These are phyloP conservation scores for Ommatoiulus sabulosus DNA, from an alignment of 2,888 invertebrate species.

Conservation along the genomic window DNA sequence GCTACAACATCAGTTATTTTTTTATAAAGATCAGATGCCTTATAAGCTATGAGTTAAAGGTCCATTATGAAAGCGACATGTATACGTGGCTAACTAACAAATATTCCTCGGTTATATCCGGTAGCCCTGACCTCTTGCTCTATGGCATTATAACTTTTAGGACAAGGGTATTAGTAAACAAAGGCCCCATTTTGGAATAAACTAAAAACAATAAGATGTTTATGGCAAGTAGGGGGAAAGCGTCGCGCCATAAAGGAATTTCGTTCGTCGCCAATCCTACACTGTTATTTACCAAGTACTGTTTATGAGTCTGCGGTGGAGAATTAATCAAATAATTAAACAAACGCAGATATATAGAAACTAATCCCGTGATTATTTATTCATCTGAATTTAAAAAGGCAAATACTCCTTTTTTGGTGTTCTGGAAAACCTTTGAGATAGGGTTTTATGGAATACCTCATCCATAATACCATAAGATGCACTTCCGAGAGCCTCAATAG, in stretches of 20 bases:
- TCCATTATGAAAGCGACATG: not conserved
- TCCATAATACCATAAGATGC: too few species aligned
- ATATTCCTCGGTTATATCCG: not conserved
- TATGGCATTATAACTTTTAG: not conserved
- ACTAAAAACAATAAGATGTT: not conserved
- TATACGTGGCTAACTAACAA: not conserved
- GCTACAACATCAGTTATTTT: not conserved
- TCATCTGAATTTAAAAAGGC: too few species aligned
- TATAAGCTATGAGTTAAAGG: not conserved
- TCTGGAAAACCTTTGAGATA: too few species aligned
- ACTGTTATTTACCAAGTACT: too few species aligned
- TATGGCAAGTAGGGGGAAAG: not conserved
- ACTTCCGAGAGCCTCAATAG: too few species aligned
- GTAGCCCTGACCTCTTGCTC: not conserved
- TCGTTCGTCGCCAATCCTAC: not conserved
- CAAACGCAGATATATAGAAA: too few species aligned
- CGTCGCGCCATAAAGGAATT: not conserved
- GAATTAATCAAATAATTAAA: too few species aligned
- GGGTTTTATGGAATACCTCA: too few species aligned
- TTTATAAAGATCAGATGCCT: not conserved
- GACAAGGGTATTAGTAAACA: not conserved
- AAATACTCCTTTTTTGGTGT: too few species aligned
- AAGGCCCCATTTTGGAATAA: not conserved
- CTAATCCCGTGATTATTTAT: too few species aligned
- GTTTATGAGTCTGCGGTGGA: too few species aligned